Evolutionary conservation across 2,113 vertebrate species (phyloP).

Genomic region (Chamaea fasciata): DNA sequence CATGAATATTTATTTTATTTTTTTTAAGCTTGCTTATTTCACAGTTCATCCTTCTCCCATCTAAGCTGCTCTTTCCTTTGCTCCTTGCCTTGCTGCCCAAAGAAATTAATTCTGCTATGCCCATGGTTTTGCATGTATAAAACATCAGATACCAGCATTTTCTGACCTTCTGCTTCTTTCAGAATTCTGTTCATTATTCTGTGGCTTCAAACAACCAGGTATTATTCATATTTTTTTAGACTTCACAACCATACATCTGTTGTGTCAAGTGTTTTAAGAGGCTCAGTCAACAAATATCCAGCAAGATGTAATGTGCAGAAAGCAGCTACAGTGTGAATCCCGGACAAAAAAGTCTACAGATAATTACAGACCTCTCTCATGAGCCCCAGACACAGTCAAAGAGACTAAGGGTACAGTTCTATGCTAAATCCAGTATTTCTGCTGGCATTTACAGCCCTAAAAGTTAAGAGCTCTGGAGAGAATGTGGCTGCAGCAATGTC

Average conservation of each 20-base stretch:
- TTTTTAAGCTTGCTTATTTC: background rate
- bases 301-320: background rate
- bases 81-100: background rate
- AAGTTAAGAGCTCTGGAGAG: background rate
- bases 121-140: background rate
- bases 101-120: background rate
- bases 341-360: background rate
- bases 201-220: background rate
- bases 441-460: background rate
- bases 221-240: background rate
- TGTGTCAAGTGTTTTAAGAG: background rate
- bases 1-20: background rate
- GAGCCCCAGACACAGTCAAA: background rate
- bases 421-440: background rate
- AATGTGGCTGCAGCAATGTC: background rate
- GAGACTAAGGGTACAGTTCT: background rate
- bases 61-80: background rate
- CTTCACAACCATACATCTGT: background rate
- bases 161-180: conserved; percentile 15
- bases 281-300: background rate
- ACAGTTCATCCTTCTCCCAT: background rate
- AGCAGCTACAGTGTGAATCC: background rate
- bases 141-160: background rate
- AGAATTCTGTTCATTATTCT: background rate
- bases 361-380: background rate